phyloP scores from a whole-genome alignment of 2,888 invertebrate species.

The Megastigmus dorsalis region DNA sequence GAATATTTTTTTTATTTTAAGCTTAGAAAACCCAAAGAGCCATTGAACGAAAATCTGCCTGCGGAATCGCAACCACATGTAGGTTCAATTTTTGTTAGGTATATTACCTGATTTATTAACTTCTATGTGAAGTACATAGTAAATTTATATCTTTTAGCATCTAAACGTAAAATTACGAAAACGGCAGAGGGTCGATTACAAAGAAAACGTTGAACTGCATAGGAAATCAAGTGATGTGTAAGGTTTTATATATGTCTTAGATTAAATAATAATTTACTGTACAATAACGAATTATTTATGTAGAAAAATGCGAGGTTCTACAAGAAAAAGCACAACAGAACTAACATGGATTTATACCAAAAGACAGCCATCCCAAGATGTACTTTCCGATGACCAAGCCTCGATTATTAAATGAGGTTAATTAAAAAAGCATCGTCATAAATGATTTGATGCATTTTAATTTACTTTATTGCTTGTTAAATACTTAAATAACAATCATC shows the following conservation, averaged over 20 bases:
- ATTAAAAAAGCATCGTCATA: neutral
- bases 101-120: too few species aligned
- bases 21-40: neutral
- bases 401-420: constrained; percentile 49
- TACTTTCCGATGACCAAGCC: constrained; percentile 62
- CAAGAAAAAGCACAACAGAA: neutral
- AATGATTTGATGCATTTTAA: neutral
- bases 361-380: constrained; percentile 32
- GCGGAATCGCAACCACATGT: too few species aligned
- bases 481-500: constrained; percentile 1
- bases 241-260: too few species aligned
- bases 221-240: neutral
- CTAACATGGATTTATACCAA: constrained; percentile 18
- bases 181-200: neutral
- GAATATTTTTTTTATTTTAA: too few species aligned
- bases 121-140: too few species aligned
- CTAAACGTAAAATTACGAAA: neutral
- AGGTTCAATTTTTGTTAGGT: too few species aligned
- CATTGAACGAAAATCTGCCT: too few species aligned
- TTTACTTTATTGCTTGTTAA: neutral
- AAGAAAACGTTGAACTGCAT: neutral
- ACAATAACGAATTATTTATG: too few species aligned
- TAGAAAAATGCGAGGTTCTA: neutral
- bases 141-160: too few species aligned
- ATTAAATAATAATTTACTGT: constrained; percentile 3